Conservation (phyloP, 1,140 invertebrate genomes). For the Nasonia giraulti region DNA sequence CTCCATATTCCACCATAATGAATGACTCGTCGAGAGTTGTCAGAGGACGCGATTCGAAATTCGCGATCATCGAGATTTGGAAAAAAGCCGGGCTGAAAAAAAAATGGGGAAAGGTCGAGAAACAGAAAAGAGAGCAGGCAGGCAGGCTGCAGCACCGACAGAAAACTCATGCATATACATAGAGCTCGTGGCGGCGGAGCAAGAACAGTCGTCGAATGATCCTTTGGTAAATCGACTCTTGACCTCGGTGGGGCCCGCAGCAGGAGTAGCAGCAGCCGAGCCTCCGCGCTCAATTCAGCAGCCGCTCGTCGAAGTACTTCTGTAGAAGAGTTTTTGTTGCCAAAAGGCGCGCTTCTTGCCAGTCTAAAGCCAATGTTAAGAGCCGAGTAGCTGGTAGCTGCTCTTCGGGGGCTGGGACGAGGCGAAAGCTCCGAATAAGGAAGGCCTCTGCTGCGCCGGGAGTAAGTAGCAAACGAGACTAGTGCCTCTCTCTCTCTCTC, state of each 20-base stretch:
- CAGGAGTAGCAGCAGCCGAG: background rate
- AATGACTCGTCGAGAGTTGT: background rate
- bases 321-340: conserved; percentile 51
- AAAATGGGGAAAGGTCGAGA: background rate
- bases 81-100: background rate
- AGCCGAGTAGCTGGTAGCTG: conserved; percentile 19
- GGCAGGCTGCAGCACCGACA: background rate
- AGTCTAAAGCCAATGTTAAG: conserved; percentile 42
- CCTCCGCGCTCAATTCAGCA: conserved; percentile 26
- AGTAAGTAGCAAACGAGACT: conserved; percentile 29
- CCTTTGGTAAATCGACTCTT: conserved; percentile 52
- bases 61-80: conserved; percentile 9
- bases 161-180: conserved; percentile 39
- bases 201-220: conserved; percentile 41
- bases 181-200: conserved; percentile 6
- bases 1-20: background rate
- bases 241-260: conserved; percentile 26
- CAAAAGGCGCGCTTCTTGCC: conserved; percentile 46
- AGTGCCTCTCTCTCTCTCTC: background rate
- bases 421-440: conserved; percentile 7
- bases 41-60: background rate
- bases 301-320: conserved; percentile 37
- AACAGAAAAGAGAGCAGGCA: background rate
- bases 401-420: background rate
- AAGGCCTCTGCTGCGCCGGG: background rate